Conservation (phyloP, 2,797 vertebrate species). For the Alouatta caraya region DNA sequence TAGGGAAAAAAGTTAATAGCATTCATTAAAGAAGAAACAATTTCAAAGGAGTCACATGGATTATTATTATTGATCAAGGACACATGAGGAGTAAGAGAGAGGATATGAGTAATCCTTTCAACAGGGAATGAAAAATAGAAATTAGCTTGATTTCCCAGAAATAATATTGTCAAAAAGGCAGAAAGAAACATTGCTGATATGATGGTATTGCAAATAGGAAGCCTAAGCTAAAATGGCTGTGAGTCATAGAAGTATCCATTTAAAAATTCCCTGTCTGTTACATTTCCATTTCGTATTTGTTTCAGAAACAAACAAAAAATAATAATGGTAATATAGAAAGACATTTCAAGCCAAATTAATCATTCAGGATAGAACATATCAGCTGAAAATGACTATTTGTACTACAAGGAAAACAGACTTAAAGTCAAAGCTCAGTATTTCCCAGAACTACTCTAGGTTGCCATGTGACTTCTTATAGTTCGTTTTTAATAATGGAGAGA, state of each 20-base stretch:
- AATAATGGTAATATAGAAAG: background rate
- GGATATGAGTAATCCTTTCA: background rate
- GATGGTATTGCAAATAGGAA: background rate
- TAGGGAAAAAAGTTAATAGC: background rate
- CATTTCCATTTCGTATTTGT: background rate
- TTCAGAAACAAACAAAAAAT: background rate
- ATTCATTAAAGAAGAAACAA: slow-evolving; percentile 1
- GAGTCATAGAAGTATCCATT: background rate
- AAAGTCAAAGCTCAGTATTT: slow-evolving; percentile 47
- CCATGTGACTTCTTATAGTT: slow-evolving; percentile 22
- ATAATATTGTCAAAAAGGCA: background rate
- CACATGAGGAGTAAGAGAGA: background rate
- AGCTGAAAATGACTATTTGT: slow-evolving; percentile 22
- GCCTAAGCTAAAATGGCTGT: background rate
- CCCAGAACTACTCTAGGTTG: background rate
- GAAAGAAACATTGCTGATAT: background rate
- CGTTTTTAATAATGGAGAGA: background rate
- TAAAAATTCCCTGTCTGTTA: background rate
- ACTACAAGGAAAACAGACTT: slow-evolving; percentile 24
- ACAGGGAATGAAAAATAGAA: background rate
- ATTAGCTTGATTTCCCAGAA: slow-evolving; percentile 26
- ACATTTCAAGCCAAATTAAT: slow-evolving; percentile 27
- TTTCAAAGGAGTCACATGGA: background rate
- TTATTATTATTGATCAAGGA: slow-evolving; percentile 34
- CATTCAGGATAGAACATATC: slow-evolving; percentile 19